phyloP scores from a whole-genome alignment of 2,888 invertebrate species.

The Eilema griseolum region DNA sequence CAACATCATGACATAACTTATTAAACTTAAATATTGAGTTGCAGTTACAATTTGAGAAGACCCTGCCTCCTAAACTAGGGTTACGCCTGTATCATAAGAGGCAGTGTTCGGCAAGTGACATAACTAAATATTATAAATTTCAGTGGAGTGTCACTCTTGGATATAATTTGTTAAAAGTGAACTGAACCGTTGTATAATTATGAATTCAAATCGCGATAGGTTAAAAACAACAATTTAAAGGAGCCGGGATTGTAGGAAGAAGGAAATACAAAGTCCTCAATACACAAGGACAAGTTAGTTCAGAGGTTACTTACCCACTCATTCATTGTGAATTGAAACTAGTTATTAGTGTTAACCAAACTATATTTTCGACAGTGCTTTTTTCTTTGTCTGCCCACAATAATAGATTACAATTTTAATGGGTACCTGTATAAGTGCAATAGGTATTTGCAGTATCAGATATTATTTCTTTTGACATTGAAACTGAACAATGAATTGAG shows the following conservation, averaged over 20 bases:
- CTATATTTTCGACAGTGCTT: conserved; percentile 59
- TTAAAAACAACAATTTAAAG: too few species aligned
- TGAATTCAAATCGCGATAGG: too few species aligned
- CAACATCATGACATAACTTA: too few species aligned
- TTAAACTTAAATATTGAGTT: too few species aligned
- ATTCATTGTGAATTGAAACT: conserved; percentile 58
- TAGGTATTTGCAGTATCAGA: background rate
- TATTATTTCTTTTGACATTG: conserved; percentile 19
- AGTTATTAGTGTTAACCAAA: conserved; percentile 62
- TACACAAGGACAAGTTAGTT: conserved; percentile 51
- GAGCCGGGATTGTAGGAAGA: background rate
- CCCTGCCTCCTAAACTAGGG: too few species aligned
- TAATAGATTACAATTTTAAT: conserved; percentile 17
- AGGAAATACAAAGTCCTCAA: background rate
- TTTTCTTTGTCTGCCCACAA: conserved; percentile 40
- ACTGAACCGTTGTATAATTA: too few species aligned
- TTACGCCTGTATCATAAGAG: too few species aligned
- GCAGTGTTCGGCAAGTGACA: too few species aligned
- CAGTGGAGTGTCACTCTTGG: too few species aligned
- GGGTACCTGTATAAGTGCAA: background rate
- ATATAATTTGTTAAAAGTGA: too few species aligned
- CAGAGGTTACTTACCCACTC: conserved; percentile 74
- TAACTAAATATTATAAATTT: too few species aligned
- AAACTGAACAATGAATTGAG: conserved; percentile 13
- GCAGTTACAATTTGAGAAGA: too few species aligned